A percentile compares a stretch with the other conserved stretches of the same genome.
phyloP scores from a whole-genome alignment of 2,888 invertebrate genomes.

The Tipula unca region DNA sequence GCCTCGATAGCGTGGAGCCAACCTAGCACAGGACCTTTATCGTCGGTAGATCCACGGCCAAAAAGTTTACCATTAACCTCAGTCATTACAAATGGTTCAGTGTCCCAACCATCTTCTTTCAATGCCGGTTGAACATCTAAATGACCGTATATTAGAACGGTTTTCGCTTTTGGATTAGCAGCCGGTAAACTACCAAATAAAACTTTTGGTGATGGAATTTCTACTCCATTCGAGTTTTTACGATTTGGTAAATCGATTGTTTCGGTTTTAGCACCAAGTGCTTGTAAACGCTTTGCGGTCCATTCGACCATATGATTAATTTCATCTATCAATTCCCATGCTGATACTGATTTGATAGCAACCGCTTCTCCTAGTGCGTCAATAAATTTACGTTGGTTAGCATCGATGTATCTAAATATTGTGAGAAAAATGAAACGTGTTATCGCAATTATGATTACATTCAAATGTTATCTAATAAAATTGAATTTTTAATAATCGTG shows the following conservation, averaged over 20 bases:
- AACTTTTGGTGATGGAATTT: slow-evolving; percentile 76
- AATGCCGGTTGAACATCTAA: slow-evolving; percentile 96
- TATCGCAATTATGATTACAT: background rate
- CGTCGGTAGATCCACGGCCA: slow-evolving; percentile 89
- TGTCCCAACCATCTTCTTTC: slow-evolving; percentile 89
- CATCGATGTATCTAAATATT: slow-evolving; percentile 61
- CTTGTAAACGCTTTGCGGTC: slow-evolving; percentile 59
- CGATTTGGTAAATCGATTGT: slow-evolving; percentile 71
- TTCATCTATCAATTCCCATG: slow-evolving; percentile 76
- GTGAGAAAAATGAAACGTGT: background rate
- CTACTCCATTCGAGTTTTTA: slow-evolving; percentile 57
- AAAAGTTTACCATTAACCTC: slow-evolving; percentile 83
- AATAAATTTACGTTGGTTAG: slow-evolving; percentile 67
- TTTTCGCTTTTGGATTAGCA: slow-evolving; percentile 60
- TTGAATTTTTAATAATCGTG: background rate
- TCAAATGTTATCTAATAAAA: background rate
- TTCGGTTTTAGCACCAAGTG: slow-evolving; percentile 61
- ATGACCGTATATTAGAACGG: slow-evolving; percentile 92
- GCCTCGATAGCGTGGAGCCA: slow-evolving; percentile 94
- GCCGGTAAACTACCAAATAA: slow-evolving; percentile 52
- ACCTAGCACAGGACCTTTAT: slow-evolving; percentile 89
- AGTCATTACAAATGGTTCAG: slow-evolving; percentile 85
- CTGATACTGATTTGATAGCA: slow-evolving; percentile 91
- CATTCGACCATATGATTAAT: slow-evolving; percentile 75
- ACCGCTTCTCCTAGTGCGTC: slow-evolving; percentile 74